Conservation (phyloP, 2,888 invertebrate genomes). For the Caenorhabditis japonica region DNA sequence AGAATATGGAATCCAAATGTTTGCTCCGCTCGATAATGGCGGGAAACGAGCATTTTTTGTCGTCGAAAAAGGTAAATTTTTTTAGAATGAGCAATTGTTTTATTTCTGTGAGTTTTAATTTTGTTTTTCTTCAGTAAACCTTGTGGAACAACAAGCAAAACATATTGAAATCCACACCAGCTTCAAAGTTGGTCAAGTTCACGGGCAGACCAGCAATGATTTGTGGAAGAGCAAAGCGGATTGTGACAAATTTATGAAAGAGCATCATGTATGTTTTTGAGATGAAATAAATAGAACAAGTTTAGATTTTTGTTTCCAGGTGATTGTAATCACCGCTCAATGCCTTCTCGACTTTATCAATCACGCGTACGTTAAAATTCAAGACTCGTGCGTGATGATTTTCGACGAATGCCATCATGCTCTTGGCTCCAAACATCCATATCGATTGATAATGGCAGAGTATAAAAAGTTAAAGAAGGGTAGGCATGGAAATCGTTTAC, state of each 20-base stretch:
- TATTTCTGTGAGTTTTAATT: neutral
- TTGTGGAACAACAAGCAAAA: conserved; percentile 86
- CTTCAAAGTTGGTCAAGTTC: conserved; percentile 83
- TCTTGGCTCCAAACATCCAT: conserved; percentile 85
- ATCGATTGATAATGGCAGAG: conserved; percentile 83
- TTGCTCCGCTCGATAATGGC: conserved; percentile 79
- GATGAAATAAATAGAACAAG: neutral
- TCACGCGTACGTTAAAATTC: conserved; percentile 81
- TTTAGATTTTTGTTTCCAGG: conserved; percentile 79
- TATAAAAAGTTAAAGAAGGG: conserved; percentile 57
- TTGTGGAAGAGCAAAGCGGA: conserved; percentile 81
- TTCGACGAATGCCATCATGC: conserved; percentile 96
- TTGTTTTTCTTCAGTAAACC: conserved; percentile 81
- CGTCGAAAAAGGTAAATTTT: conserved; percentile 77
- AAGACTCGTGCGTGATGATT: conserved; percentile 85
- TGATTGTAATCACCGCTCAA: conserved; percentile 88
- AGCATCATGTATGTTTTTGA: conserved; percentile 56
- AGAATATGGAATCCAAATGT: conserved; percentile 83
- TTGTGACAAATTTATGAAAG: conserved; percentile 56
- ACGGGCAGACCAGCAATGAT: conserved; percentile 85
- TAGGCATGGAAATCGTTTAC: conserved; percentile 6
- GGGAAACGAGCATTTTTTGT: conserved; percentile 80
- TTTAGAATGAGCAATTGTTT: conserved; percentile 11
- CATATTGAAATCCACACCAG: conserved; percentile 82
- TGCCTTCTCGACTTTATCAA: conserved; percentile 85